Conservation (phyloP, 2,113 vertebrate species). For the Oostethus manadensis region DNA sequence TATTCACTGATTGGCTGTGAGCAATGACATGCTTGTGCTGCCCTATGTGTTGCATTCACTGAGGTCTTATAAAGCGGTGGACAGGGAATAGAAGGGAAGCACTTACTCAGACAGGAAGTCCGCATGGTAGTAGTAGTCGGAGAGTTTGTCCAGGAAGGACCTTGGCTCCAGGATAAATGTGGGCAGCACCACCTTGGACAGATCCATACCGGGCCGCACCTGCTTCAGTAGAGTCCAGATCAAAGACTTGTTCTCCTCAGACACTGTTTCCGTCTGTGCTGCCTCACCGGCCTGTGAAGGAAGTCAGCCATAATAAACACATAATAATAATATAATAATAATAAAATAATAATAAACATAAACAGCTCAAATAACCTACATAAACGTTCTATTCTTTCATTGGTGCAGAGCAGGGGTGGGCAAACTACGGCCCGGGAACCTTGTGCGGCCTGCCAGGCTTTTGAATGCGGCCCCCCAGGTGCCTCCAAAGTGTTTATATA, state of each 20-base stretch:
- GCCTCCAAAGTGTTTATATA: no score
- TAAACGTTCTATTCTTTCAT: neutral
- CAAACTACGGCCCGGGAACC: no score
- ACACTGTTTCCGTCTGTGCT: slow-evolving; percentile 94
- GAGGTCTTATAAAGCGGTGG: neutral
- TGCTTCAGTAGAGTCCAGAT: slow-evolving; percentile 99
- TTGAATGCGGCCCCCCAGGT: no score
- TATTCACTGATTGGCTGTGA: no score
- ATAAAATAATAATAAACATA: no score
- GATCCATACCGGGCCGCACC: slow-evolving; percentile 95
- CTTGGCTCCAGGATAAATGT: slow-evolving; percentile 97
- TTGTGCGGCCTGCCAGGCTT: no score
- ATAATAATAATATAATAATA: no score
- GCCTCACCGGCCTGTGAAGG: slow-evolving; percentile 85
- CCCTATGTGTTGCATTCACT: no score
- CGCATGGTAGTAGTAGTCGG: slow-evolving; percentile 98
- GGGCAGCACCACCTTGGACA: slow-evolving; percentile 96
- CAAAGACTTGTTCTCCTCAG: slow-evolving; percentile 97
- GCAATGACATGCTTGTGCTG: no score
- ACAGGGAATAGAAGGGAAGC: neutral
- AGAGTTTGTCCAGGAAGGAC: slow-evolving; percentile 96
- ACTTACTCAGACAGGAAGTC: slow-evolving; percentile 95
- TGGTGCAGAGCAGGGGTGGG: no score
- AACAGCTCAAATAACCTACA: neutral
- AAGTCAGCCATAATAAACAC: neutral